Conservation (phyloP, 2,888 invertebrate genomes). For the Thumatha senex region DNA sequence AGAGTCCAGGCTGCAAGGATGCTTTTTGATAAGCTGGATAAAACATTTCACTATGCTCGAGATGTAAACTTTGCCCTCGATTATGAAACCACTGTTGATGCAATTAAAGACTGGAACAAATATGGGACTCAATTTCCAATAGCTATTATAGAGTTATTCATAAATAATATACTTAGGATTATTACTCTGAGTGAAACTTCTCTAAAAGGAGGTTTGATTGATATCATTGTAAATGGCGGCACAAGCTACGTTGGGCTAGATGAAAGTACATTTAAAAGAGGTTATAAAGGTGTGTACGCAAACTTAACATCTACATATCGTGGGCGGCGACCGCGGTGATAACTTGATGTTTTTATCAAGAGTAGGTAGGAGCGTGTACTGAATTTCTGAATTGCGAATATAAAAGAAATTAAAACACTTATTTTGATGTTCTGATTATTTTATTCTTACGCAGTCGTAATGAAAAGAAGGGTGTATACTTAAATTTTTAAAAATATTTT, state of each 20-base stretch:
- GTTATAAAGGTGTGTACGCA: background rate
- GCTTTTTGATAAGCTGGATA: background rate
- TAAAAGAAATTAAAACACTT: too few species aligned
- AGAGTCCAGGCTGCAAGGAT: background rate
- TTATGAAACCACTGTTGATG: background rate
- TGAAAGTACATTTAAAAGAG: background rate
- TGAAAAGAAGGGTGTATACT: too few species aligned
- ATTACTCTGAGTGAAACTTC: background rate
- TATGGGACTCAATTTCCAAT: background rate
- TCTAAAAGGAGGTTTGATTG: background rate
- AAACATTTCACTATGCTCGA: background rate
- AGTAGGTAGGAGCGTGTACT: background rate
- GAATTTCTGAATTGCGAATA: too few species aligned
- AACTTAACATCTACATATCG: background rate
- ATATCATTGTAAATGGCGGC: background rate
- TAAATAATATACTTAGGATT: background rate
- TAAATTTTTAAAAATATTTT: too few species aligned
- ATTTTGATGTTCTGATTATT: too few species aligned
- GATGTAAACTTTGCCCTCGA: background rate
- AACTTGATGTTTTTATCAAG: background rate
- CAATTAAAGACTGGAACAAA: background rate
- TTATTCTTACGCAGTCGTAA: too few species aligned
- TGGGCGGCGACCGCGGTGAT: background rate
- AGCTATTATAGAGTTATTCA: background rate
- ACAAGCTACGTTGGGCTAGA: background rate